A percentile compares a stretch with the other conserved stretches of the same genome.
Evolutionary conservation across 2,113 vertebrate genomes (phyloP).

Genomic region (Vimba vimba): DNA sequence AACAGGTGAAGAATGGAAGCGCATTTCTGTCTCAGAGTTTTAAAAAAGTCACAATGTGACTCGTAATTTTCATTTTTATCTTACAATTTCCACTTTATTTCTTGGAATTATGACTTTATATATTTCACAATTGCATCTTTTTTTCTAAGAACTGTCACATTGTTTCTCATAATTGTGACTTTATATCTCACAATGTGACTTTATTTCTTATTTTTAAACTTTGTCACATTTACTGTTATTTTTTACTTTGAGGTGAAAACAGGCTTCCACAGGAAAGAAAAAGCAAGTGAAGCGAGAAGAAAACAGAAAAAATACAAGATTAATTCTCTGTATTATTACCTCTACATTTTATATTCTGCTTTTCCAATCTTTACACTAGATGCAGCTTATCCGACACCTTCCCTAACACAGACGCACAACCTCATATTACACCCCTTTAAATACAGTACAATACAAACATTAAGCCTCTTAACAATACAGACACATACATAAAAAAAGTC

Average conservation of each 20-base stretch:
- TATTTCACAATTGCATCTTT: not conserved
- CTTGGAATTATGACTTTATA: not conserved
- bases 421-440: constrained; percentile 25
- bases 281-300: not conserved
- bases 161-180: too few relatives aligned
- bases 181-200: not conserved
- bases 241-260: not conserved
- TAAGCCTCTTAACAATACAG: constrained; percentile 23
- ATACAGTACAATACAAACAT: constrained; percentile 34
- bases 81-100: not conserved
- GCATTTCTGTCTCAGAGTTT: not conserved
- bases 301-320: not conserved
- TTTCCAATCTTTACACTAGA: not conserved
- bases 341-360: not conserved
- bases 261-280: not conserved
- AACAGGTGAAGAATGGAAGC: not conserved
- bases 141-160: too few relatives aligned
- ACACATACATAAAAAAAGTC: constrained; percentile 23
- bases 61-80: not conserved
- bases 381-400: not conserved
- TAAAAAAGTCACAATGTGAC: not conserved
- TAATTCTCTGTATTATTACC: constrained; percentile 5
- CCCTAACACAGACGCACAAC: constrained; percentile 16
- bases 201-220: not conserved
- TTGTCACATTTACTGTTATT: not conserved